Evolutionary conservation across 2,113 vertebrate genomes (phyloP).

Genomic region (Peromyscus leucopus): DNA sequence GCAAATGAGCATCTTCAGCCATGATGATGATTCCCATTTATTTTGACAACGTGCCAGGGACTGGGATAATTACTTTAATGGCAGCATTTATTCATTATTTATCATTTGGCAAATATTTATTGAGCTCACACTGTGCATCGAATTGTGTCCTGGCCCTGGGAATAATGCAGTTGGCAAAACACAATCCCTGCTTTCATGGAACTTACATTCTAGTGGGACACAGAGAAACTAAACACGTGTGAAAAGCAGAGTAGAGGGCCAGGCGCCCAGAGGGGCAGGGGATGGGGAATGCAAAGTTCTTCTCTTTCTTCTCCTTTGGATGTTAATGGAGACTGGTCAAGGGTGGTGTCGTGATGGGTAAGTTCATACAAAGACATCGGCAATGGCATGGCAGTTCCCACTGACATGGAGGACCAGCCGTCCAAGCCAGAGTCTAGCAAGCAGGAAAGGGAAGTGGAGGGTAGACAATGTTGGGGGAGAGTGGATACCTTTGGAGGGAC

Average conservation of each 20-base stretch:
- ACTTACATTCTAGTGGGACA: not conserved
- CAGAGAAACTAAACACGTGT: not conserved
- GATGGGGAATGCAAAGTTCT: not conserved
- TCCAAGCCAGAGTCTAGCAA: not conserved
- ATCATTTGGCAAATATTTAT: slow-evolving; percentile 57
- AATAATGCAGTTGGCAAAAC: slow-evolving; percentile 28
- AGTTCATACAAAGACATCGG: not conserved
- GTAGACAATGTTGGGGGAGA: not conserved
- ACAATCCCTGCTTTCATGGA: slow-evolving; percentile 11
- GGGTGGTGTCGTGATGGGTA: not conserved
- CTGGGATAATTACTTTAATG: slow-evolving; percentile 31
- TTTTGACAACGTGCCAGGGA: slow-evolving; percentile 20
- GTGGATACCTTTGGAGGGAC: not conserved
- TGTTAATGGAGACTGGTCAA: not conserved
- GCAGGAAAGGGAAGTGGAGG: not conserved
- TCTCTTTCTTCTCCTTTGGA: not conserved
- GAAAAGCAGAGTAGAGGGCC: not conserved
- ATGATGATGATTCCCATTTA: not conserved
- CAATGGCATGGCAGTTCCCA: not conserved
- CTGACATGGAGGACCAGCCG: accelerated
- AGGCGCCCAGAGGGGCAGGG: too few species aligned
- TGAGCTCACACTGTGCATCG: slow-evolving; percentile 3
- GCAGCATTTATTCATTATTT: slow-evolving; percentile 44
- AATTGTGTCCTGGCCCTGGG: not conserved
- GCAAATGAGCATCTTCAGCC: not conserved